These are phyloP conservation scores for Microcebus murinus DNA, from an alignment of 2,113 vertebrate genomes.

Conservation along the genomic window DNA sequence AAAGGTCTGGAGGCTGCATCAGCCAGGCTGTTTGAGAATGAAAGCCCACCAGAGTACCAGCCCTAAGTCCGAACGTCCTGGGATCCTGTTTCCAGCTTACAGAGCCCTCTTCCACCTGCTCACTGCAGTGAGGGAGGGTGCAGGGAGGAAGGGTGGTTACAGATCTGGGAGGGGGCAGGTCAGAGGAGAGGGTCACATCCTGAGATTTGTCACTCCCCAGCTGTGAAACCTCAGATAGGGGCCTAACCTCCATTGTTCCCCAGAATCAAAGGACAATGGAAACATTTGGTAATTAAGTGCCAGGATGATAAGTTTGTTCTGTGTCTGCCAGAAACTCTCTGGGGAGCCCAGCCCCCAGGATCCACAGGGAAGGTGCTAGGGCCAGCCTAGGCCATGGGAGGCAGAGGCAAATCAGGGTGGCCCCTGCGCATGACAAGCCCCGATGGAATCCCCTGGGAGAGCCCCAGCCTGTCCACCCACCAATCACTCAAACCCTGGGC, in stretches of 20 bases:
- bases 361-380: not conserved
- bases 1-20: not conserved
- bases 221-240: not conserved
- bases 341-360: not conserved
- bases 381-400: not conserved
- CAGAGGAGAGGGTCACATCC: not conserved
- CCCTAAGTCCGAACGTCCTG: not conserved
- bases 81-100: not conserved
- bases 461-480: not conserved
- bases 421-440: not conserved
- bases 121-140: not conserved
- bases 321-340: not conserved
- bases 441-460: not conserved
- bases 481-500: not conserved
- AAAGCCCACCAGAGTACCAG: not conserved
- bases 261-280: not conserved
- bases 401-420: not conserved
- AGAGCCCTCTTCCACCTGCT: not conserved
- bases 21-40: not conserved
- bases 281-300: constrained; percentile 36
- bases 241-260: constrained; percentile 19
- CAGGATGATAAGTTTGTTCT: not conserved
- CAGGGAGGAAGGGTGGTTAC: not conserved
- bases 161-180: not conserved
- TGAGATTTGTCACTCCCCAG: not conserved